Evolutionary conservation across 1,140 invertebrate genomes (phyloP).

Genomic region (Charaxes varanes): DNA sequence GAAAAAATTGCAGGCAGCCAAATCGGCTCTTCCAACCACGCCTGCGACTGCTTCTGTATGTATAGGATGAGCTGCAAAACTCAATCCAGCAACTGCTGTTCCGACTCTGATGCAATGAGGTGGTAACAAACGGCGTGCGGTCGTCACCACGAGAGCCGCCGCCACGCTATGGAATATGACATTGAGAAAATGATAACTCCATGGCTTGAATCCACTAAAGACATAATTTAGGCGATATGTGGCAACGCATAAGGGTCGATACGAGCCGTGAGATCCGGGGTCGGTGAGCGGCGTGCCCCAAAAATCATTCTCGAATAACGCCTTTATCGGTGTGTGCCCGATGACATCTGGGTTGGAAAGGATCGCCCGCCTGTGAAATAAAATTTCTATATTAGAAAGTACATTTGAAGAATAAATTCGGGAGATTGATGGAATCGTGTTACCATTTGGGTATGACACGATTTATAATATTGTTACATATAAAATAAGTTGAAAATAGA

Average conservation of each 20-base stretch:
- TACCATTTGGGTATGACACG: too few relatives aligned
- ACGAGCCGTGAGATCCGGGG: slow-evolving; percentile 93
- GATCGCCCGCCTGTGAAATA: slow-evolving; percentile 87
- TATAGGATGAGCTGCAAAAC: slow-evolving; percentile 96
- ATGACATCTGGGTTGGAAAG: slow-evolving; percentile 90
- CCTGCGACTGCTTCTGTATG: slow-evolving; percentile 97
- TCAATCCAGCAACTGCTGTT: slow-evolving; percentile 85
- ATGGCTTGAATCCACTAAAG: slow-evolving; percentile 89
- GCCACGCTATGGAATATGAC: slow-evolving; percentile 89
- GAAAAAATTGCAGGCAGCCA: slow-evolving; percentile 93
- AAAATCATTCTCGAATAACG: slow-evolving; percentile 89
- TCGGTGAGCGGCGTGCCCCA: slow-evolving; percentile 93
- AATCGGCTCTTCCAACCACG: slow-evolving; percentile 95
- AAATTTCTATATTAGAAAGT: slow-evolving; percentile 23
- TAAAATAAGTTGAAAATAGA: too few relatives aligned
- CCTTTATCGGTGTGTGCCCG: slow-evolving; percentile 82
- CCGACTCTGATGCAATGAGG: slow-evolving; percentile 76
- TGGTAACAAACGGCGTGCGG: slow-evolving; percentile 79
- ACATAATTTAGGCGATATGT: slow-evolving; percentile 94
- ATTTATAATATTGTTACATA: too few relatives aligned
- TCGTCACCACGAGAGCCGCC: slow-evolving; percentile 85
- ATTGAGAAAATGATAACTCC: slow-evolving; percentile 94
- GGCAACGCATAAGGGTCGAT: slow-evolving; percentile 92
- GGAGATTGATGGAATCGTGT: too few relatives aligned
- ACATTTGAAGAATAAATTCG: too few relatives aligned